Evolutionary conservation across 2,888 invertebrate species (phyloP).

Genomic region (Leptogaster cylindrica): DNA sequence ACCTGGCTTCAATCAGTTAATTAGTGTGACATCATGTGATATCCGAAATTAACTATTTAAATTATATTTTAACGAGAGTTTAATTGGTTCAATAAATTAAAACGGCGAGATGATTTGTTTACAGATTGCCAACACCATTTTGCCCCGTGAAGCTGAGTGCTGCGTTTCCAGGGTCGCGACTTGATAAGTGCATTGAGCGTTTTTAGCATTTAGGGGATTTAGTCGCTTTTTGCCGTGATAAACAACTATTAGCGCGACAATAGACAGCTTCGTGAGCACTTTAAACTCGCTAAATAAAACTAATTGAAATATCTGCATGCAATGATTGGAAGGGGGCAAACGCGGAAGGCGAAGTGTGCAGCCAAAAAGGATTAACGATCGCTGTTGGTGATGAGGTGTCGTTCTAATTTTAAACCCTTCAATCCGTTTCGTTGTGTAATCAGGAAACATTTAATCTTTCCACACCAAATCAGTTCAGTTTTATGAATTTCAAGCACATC

Average conservation of each 20-base stretch:
- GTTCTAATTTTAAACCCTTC: constrained; percentile 10
- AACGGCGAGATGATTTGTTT: constrained; percentile 35
- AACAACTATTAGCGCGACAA: constrained; percentile 7
- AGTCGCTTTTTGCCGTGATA: constrained; percentile 3
- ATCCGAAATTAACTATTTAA: constrained; percentile 42
- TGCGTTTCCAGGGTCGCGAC: not conserved
- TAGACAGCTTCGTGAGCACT: not conserved
- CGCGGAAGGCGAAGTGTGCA: not conserved
- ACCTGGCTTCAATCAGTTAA: constrained; percentile 41
- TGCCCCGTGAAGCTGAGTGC: not conserved
- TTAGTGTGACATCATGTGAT: constrained; percentile 34
- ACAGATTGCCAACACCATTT: not conserved
- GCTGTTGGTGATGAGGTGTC: not conserved
- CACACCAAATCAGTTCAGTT: too few relatives aligned
- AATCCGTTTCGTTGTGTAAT: too few relatives aligned
- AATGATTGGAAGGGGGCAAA: not conserved
- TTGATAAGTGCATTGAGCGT: constrained; percentile 5
- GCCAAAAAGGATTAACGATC: constrained; percentile 13
- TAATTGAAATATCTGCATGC: not conserved
- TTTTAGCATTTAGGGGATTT: constrained; percentile 1
- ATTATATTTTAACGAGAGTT: constrained; percentile 43
- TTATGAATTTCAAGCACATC: too few relatives aligned
- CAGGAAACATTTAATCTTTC: too few relatives aligned
- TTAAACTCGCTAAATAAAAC: not conserved
- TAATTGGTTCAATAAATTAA: constrained; percentile 42